These are phyloP conservation scores for Trachymyrmex cornetzi DNA, from an alignment of 1,140 invertebrate species.

Conservation along the genomic window DNA sequence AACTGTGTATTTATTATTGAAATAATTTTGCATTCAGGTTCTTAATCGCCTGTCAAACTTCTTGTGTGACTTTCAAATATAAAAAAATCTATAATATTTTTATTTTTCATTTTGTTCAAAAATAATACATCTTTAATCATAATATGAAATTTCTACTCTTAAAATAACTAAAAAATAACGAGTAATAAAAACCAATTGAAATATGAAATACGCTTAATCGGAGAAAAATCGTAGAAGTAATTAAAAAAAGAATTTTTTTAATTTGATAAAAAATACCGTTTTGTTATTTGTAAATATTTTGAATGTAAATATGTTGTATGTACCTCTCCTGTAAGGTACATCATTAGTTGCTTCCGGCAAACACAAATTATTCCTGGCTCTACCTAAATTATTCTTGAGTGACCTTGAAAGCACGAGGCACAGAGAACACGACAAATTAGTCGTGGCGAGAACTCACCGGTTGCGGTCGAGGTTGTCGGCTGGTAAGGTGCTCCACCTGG, in stretches of 20 bases:
- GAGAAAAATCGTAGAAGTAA: not conserved
- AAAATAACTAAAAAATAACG: not conserved
- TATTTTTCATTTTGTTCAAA: too few species aligned
- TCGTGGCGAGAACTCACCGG: constrained; percentile 85
- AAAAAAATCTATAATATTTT: too few species aligned
- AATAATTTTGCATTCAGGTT: too few species aligned
- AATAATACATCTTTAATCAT: too few species aligned
- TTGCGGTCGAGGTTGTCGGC: constrained; percentile 88
- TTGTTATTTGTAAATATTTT: not conserved
- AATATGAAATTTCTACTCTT: not conserved
- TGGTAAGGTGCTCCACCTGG: constrained; percentile 88
- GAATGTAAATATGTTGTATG: not conserved
- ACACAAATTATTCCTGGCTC: not conserved
- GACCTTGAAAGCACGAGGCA: constrained; percentile 25
- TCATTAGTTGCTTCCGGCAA: not conserved
- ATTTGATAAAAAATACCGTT: not conserved
- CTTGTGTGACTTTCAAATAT: too few species aligned
- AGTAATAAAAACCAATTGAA: not conserved
- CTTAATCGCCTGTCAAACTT: too few species aligned
- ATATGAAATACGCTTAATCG: not conserved
- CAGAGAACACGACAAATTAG: constrained; percentile 13
- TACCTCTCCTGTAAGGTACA: not conserved
- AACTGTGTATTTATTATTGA: too few species aligned
- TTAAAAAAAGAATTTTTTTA: not conserved
- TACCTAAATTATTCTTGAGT: not conserved